Conservation (phyloP, 2,113 vertebrate species). For the Hyaena hyaena region DNA sequence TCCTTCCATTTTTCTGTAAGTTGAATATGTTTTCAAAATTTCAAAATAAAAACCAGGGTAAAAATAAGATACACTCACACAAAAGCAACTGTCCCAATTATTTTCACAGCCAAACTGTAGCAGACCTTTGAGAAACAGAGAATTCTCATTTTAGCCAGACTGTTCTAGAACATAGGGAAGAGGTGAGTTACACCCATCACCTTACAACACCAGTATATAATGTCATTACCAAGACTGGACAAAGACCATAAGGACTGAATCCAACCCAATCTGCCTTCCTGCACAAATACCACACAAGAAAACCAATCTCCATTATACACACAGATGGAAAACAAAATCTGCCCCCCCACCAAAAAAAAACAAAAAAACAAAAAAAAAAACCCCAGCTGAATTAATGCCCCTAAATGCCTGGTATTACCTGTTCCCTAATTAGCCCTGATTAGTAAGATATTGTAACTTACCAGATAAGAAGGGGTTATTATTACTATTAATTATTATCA, state of each 20-base stretch:
- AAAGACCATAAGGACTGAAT: neutral
- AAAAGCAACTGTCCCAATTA: neutral
- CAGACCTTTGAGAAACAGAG: neutral
- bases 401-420: neutral
- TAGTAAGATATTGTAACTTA: neutral
- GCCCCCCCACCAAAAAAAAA: neutral
- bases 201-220: neutral
- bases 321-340: neutral
- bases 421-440: neutral
- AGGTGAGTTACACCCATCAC: neutral
- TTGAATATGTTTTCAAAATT: neutral
- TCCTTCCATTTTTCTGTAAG: neutral
- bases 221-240: neutral
- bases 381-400: neutral
- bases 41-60: neutral
- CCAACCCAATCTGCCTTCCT: neutral
- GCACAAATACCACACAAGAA: neutral
- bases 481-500: neutral
- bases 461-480: neutral
- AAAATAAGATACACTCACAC: neutral
- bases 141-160: neutral
- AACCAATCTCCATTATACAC: neutral
- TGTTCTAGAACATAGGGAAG: neutral
- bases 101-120: neutral
- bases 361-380: neutral